Evolutionary conservation across 2,888 invertebrate genomes (phyloP).

Genomic region (Caenorhabditis parvicauda): DNA sequence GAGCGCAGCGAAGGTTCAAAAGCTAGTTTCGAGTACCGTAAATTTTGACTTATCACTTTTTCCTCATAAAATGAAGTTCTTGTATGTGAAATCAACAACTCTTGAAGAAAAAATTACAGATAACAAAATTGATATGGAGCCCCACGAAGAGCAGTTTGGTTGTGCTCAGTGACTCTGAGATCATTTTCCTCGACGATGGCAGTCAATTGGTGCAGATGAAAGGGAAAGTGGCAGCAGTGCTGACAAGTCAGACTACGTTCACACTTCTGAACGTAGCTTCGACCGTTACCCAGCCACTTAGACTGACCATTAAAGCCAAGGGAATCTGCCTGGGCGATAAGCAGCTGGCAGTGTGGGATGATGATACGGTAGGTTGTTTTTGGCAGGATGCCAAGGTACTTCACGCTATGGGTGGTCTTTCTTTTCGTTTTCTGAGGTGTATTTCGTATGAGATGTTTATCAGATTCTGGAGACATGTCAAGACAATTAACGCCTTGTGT

Average conservation of each 20-base stretch:
- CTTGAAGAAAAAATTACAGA: constrained; percentile 21
- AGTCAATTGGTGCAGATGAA: constrained; percentile 78
- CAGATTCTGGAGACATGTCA: not conserved
- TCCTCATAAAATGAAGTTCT: not conserved
- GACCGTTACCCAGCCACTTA: constrained; percentile 34
- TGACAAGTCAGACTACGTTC: constrained; percentile 32
- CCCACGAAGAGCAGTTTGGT: constrained; percentile 62
- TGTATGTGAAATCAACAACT: not conserved
- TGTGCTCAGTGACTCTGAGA: constrained; percentile 69
- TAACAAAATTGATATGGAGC: constrained; percentile 51
- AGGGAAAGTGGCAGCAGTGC: constrained; percentile 68
- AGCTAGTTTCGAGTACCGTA: not conserved
- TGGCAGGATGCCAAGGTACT: not conserved
- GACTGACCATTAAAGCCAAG: constrained; percentile 19
- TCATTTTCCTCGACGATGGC: constrained; percentile 84
- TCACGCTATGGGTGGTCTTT: not conserved
- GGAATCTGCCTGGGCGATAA: constrained; percentile 50
- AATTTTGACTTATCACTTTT: not conserved
- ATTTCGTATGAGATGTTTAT: not conserved
- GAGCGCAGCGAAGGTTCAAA: too few relatives aligned
- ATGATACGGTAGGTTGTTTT: constrained; percentile 38
- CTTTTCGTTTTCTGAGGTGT: not conserved
- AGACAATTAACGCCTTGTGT: not conserved
- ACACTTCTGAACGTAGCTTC: constrained; percentile 28
- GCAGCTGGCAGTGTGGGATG: constrained; percentile 53